Percentiles rank a stretch among this genome's conserved stretches.
Evolutionary conservation across 2,113 vertebrate genomes (phyloP).

Genomic region (Brachypodius melanocephalos): DNA sequence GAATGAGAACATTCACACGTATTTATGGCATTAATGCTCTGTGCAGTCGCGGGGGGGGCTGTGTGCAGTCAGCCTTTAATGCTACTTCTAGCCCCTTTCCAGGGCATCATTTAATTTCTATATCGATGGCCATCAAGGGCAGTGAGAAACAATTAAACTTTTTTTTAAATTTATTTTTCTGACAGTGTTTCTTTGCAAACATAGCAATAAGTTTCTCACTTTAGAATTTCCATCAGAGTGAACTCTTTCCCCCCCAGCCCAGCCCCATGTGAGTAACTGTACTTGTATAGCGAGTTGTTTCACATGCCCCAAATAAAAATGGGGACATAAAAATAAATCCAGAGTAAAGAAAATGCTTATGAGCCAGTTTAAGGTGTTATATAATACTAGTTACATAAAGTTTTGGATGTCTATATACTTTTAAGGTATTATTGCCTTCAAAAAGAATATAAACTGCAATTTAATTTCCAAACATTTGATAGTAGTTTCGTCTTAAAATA

Average conservation of each 20-base stretch:
- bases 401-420: slow-evolving; percentile 8
- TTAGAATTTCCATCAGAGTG: neutral
- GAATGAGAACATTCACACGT: slow-evolving; percentile 58
- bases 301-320: slow-evolving; percentile 15
- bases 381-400: slow-evolving; percentile 39
- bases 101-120: neutral
- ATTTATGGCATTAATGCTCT: neutral
- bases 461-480: neutral
- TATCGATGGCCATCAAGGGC: neutral
- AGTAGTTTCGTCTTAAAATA: neutral
- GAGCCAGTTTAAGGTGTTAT: slow-evolving; percentile 11
- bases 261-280: neutral
- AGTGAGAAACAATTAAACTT: neutral
- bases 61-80: neutral
- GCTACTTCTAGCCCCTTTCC: neutral
- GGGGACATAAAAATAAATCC: neutral
- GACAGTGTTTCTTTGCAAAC: neutral
- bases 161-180: neutral
- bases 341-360: slow-evolving; percentile 4
- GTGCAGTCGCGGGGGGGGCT: neutral
- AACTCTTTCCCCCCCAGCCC: neutral
- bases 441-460: neutral
- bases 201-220: neutral
- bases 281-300: neutral
- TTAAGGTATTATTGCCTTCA: neutral